A percentile compares a stretch with the other conserved stretches of the same genome.
These are phyloP conservation scores for Tetraodon nigroviridis DNA, from an alignment of 2,113 vertebrate genomes.

Conservation along the genomic window DNA sequence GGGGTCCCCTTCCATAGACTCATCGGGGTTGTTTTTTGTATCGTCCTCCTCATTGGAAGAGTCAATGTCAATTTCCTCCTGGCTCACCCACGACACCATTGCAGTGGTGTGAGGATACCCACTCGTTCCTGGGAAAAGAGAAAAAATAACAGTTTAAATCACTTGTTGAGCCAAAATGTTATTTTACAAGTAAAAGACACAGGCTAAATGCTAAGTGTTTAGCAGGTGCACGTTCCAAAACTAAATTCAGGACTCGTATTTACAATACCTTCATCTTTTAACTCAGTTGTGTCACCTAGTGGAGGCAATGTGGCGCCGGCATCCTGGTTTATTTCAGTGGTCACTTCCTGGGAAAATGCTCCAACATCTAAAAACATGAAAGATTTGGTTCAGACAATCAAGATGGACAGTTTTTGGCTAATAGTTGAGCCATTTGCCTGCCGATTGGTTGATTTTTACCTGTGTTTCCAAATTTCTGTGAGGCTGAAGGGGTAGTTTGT, in stretches of 20 bases:
- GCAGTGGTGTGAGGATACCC: not conserved
- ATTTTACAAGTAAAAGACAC: too few species aligned
- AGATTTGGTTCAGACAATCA: not conserved
- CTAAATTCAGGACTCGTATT: not conserved
- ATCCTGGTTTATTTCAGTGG: conserved; percentile 19
- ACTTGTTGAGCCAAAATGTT: too few species aligned
- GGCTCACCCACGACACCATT: conserved; percentile 41
- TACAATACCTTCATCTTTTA: conserved; percentile 16
- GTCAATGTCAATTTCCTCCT: conserved; percentile 52
- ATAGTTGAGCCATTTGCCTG: not conserved
- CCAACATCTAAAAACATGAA: conserved; percentile 47
- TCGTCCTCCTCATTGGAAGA: conserved; percentile 62
- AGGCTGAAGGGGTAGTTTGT: not conserved
- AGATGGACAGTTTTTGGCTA: not conserved
- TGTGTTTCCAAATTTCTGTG: not conserved
- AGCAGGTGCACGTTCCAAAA: not conserved
- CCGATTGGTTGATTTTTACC: conserved; percentile 21
- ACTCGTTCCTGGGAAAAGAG: conserved; percentile 5
- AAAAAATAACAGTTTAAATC: too few species aligned
- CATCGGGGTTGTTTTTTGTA: not conserved
- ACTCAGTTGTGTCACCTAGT: conserved; percentile 1
- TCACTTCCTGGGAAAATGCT: conserved; percentile 41
- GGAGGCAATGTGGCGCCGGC: conserved; percentile 11
- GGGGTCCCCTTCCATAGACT: conserved; percentile 4
- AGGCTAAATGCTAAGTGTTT: too few species aligned